These are phyloP conservation scores for Holacanthus passer DNA, from an alignment of 2,113 vertebrate genomes.

Conservation along the genomic window DNA sequence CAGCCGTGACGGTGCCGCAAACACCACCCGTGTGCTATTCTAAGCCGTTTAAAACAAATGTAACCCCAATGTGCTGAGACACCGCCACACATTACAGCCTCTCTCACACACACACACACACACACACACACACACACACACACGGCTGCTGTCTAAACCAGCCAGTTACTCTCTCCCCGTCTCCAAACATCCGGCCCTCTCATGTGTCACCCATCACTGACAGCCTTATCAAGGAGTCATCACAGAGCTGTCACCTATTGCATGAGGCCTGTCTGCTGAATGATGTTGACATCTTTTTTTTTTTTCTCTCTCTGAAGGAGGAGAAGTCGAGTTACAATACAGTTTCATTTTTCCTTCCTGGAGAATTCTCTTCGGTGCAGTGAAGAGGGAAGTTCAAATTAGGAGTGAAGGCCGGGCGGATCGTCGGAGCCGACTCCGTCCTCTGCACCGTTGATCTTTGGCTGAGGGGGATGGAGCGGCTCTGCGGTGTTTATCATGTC, in stretches of 20 bases:
- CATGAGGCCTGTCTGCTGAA: slow-evolving; percentile 31
- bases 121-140: neutral
- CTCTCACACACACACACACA: neutral
- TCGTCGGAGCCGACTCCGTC: slow-evolving; percentile 20
- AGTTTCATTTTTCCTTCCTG: slow-evolving; percentile 18
- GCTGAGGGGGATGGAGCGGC: slow-evolving; percentile 26
- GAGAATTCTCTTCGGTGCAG: slow-evolving; percentile 21
- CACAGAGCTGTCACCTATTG: slow-evolving; percentile 43
- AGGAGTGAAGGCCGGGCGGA: slow-evolving; percentile 49
- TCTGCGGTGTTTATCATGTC: slow-evolving; percentile 37
- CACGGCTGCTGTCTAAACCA: neutral
- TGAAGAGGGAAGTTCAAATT: slow-evolving; percentile 38
- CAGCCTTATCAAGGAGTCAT: slow-evolving; percentile 62
- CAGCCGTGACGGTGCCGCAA: neutral
- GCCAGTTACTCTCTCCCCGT: slow-evolving; percentile 7
- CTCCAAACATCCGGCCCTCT: slow-evolving; percentile 24
- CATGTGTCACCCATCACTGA: slow-evolving; percentile 46
- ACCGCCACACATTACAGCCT: neutral
- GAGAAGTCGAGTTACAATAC: slow-evolving; percentile 3
- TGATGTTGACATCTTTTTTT: slow-evolving; percentile 45
- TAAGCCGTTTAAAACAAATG: neutral
- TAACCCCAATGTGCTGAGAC: neutral
- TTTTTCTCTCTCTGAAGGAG: too few species aligned
- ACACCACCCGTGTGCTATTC: neutral
- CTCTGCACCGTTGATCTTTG: slow-evolving; percentile 24